phyloP scores from a whole-genome alignment of 2,888 invertebrate species.

The Leucozona laternaria region DNA sequence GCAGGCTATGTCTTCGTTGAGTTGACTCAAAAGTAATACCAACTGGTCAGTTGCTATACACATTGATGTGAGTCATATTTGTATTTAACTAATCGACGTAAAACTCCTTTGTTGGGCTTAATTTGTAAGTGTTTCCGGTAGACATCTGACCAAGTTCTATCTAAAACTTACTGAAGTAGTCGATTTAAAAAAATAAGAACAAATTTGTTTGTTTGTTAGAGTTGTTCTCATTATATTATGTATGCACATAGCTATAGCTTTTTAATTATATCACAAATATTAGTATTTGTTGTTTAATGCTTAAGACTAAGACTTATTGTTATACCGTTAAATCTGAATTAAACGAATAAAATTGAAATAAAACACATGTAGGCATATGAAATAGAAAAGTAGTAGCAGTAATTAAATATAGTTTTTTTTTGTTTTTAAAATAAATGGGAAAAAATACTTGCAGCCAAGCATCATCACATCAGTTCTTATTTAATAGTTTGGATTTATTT shows the following conservation, averaged over 20 bases:
- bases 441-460: conserved; percentile 9
- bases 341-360: background rate
- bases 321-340: background rate
- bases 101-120: background rate
- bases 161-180: background rate
- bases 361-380: background rate
- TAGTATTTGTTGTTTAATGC: no score
- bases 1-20: background rate
- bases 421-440: background rate
- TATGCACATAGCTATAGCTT: no score
- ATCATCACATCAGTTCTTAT: background rate
- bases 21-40: background rate
- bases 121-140: background rate
- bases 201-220: no score
- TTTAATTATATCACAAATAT: no score
- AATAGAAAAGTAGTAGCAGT: background rate
- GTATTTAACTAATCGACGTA: background rate
- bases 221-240: no score
- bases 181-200: background rate
- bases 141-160: background rate
- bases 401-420: background rate
- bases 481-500: background rate
- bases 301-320: no score
- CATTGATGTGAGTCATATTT: background rate
- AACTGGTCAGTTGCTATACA: background rate